Evolutionary conservation across 1,140 invertebrate genomes (phyloP).

Genomic region (Drosophila persimilis): DNA sequence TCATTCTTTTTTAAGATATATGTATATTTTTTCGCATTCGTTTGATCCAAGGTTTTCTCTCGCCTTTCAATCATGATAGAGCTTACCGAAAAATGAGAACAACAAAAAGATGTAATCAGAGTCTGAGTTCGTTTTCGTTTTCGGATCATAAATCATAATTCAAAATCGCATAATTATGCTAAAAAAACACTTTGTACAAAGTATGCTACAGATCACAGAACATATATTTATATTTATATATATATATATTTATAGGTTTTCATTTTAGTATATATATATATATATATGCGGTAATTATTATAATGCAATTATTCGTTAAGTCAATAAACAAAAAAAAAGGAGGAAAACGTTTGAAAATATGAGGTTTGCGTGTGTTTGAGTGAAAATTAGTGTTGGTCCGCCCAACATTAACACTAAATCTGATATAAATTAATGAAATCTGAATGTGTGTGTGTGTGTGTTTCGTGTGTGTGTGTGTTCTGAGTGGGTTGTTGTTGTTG

Average conservation of each 20-base stretch:
- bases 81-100: conserved; percentile 44
- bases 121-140: conserved; percentile 36
- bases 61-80: conserved; percentile 49
- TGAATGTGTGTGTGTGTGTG: conserved; percentile 16
- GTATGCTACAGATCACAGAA: conserved; percentile 82
- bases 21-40: conserved; percentile 43
- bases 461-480: conserved; percentile 3
- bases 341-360: conserved; percentile 63
- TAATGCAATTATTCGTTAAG: conserved; percentile 58
- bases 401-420: conserved; percentile 43
- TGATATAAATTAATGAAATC: conserved; percentile 66
- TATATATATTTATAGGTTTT: conserved; percentile 68
- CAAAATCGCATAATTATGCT: conserved; percentile 77
- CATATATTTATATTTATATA: conserved; percentile 68
- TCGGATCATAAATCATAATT: conserved; percentile 59
- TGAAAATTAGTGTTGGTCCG: conserved; percentile 61
- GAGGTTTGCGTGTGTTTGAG: conserved; percentile 56
- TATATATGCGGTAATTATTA: conserved; percentile 57
- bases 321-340: conserved; percentile 33
- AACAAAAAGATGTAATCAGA: conserved; percentile 33
- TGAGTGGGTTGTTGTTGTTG: conserved; percentile 43
- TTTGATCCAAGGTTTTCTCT: conserved; percentile 37
- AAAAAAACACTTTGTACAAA: conserved; percentile 82
- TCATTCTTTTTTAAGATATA: conserved; percentile 26
- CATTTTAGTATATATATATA: conserved; percentile 49